phyloP scores from a whole-genome alignment of 2,888 invertebrate species.

The Agonopterix heracliana region DNA sequence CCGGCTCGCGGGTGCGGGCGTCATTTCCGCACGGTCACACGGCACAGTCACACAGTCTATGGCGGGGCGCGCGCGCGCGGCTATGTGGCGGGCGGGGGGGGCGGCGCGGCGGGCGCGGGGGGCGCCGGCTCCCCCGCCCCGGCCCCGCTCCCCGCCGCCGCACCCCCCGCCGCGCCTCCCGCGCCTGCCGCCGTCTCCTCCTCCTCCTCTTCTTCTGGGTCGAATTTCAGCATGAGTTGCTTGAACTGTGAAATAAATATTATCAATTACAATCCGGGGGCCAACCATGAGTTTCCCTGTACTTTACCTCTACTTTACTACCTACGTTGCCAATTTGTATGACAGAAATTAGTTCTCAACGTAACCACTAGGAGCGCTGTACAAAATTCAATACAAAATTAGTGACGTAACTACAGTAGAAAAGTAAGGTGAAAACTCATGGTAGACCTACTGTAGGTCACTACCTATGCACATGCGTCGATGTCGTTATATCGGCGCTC shows the following conservation, averaged over 20 bases:
- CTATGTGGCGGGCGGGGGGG: constrained; percentile 21
- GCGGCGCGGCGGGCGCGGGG: constrained; percentile 27
- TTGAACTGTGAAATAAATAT: constrained; percentile 78
- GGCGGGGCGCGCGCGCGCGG: constrained; percentile 10
- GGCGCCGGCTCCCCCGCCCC: constrained; percentile 25
- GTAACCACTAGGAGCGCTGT: too few species aligned
- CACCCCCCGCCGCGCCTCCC: constrained; percentile 52
- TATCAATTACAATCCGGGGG: too few species aligned
- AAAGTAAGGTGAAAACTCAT: too few species aligned
- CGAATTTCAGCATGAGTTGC: constrained; percentile 88
- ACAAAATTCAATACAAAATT: too few species aligned
- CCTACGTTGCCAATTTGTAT: too few species aligned
- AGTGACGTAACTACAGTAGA: too few species aligned
- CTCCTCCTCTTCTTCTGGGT: constrained; percentile 86
- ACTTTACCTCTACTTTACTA: too few species aligned
- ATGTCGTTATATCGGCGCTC: too few species aligned
- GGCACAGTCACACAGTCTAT: constrained; percentile 3
- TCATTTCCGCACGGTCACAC: neutral
- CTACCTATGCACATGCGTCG: too few species aligned
- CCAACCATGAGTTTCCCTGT: too few species aligned
- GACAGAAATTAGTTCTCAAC: too few species aligned
- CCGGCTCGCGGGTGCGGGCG: constrained; percentile 10
- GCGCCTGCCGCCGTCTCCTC: constrained; percentile 62
- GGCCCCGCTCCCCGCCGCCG: constrained; percentile 70
- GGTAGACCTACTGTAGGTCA: too few species aligned